Conservation (phyloP, 1,140 invertebrate genomes). For the Mya arenaria region DNA sequence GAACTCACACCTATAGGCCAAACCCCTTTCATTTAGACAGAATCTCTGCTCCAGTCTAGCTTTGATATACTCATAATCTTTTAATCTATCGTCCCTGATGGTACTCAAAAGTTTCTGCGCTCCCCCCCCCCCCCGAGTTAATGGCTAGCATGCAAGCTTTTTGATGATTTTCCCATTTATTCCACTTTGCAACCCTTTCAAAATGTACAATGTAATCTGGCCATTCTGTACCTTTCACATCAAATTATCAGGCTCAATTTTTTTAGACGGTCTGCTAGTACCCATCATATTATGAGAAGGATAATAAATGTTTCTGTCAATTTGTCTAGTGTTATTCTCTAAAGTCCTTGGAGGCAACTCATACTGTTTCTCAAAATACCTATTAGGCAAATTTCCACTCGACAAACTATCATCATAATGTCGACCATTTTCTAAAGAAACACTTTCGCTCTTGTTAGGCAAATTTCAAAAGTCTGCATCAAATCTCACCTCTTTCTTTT, state of each 20-base stretch:
- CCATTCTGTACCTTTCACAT: conserved; percentile 35
- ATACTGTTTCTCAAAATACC: too few relatives aligned
- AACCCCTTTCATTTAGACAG: conserved; percentile 18
- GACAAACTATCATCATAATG: too few relatives aligned
- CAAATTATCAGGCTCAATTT: conserved; percentile 47
- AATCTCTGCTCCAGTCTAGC: conserved; percentile 25
- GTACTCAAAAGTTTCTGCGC: conserved; percentile 37
- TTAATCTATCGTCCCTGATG: not conserved
- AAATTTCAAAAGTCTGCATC: too few relatives aligned
- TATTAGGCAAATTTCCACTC: too few relatives aligned
- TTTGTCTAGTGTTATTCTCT: too few relatives aligned
- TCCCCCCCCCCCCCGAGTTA: conserved; percentile 19
- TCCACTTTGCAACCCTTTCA: conserved; percentile 47
- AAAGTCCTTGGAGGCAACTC: too few relatives aligned
- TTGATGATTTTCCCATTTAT: conserved; percentile 32
- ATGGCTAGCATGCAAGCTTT: conserved; percentile 48
- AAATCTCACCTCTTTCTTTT: too few relatives aligned
- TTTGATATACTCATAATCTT: conserved; percentile 12
- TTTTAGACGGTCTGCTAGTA: too few relatives aligned
- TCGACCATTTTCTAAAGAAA: too few relatives aligned
- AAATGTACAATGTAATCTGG: conserved; percentile 55
- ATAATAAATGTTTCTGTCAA: too few relatives aligned
- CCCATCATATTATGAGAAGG: too few relatives aligned
- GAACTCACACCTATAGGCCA: conserved; percentile 41
- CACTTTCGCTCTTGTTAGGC: too few relatives aligned